These are phyloP conservation scores for Acanthosepion esculentum DNA, from an alignment of 2,888 invertebrate genomes.

Conservation along the genomic window DNA sequence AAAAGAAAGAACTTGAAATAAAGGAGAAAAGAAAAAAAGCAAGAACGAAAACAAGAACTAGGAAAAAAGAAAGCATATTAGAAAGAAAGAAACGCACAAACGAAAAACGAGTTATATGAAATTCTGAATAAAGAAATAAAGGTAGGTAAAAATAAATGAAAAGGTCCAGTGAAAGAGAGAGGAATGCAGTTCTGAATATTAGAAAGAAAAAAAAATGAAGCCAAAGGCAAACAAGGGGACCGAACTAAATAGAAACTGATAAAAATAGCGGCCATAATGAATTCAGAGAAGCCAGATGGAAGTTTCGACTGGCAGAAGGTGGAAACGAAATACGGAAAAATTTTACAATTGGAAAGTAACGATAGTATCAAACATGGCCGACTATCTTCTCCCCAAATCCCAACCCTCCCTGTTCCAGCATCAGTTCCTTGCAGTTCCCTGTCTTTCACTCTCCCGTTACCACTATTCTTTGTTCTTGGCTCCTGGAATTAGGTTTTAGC, in stretches of 20 bases:
- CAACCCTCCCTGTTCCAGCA: neutral
- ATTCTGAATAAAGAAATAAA: too few relatives aligned
- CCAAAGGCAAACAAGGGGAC: neutral
- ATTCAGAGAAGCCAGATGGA: neutral
- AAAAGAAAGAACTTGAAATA: too few relatives aligned
- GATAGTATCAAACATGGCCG: constrained; percentile 8
- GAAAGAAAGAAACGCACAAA: neutral
- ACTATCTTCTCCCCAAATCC: too few relatives aligned
- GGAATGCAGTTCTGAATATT: neutral
- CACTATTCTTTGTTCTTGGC: neutral
- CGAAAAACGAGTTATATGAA: neutral
- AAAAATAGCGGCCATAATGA: neutral
- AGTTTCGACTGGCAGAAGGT: neutral
- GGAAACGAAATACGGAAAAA: neutral
- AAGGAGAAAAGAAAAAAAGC: too few relatives aligned
- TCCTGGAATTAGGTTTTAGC: constrained; percentile 2
- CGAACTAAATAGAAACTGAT: neutral
- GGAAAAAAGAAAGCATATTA: neutral
- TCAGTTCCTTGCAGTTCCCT: neutral
- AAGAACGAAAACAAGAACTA: too few relatives aligned
- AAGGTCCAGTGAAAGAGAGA: neutral
- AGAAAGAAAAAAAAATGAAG: neutral
- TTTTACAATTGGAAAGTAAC: neutral
- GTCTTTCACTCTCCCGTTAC: neutral
- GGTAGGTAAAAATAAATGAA: too few relatives aligned